A percentile compares a stretch with the other conserved stretches of the same genome.
These are phyloP conservation scores for Tragelaphus imberbis DNA, from an alignment of 2,113 vertebrate genomes.

Conservation along the genomic window DNA sequence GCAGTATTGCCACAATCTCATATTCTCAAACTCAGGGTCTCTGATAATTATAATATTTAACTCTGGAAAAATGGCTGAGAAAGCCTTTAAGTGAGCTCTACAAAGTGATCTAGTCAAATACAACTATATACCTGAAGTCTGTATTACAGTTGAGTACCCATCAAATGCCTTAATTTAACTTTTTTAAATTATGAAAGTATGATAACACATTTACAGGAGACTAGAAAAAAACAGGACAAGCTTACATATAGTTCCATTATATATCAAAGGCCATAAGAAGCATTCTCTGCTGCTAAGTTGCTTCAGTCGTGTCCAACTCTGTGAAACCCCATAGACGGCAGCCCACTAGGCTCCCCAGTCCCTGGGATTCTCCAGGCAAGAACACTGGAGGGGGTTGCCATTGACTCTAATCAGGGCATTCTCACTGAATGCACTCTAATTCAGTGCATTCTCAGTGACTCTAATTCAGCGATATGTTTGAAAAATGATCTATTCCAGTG, in stretches of 20 bases:
- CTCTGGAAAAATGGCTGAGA: background rate
- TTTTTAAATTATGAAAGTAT: background rate
- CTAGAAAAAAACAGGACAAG: background rate
- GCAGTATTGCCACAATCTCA: background rate
- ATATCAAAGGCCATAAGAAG: background rate
- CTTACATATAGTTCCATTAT: background rate
- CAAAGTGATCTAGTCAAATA: background rate
- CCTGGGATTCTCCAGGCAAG: too few relatives aligned
- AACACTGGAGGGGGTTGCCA: too few relatives aligned
- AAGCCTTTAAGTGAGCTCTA: background rate
- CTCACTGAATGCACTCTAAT: too few relatives aligned
- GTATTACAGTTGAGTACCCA: background rate
- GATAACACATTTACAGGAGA: background rate
- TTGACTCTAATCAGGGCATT: too few relatives aligned
- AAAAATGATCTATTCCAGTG: background rate
- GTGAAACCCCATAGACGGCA: too few relatives aligned
- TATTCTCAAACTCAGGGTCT: background rate
- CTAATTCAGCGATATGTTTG: background rate
- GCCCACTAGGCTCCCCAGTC: too few relatives aligned
- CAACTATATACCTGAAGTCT: background rate
- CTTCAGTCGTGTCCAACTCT: too few relatives aligned
- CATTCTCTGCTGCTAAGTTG: background rate
- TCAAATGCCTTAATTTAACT: background rate
- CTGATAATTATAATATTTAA: background rate
- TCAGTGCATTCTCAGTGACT: background rate